These are phyloP conservation scores for Melieria picta DNA, from an alignment of 2,888 invertebrate genomes.

Conservation along the genomic window DNA sequence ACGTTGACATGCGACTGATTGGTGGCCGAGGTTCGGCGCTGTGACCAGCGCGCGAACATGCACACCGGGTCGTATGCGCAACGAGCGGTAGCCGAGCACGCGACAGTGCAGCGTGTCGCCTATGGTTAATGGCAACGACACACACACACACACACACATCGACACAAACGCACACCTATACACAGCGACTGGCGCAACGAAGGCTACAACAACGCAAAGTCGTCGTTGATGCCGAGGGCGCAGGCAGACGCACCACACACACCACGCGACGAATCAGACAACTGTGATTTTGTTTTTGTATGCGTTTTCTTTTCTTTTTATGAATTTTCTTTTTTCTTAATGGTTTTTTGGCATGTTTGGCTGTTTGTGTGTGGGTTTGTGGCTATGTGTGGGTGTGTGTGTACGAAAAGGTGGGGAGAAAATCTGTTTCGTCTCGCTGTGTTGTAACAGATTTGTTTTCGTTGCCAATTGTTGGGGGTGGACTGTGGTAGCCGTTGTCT, in stretches of 20 bases:
- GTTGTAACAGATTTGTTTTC: conserved; percentile 41
- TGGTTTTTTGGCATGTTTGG: conserved; percentile 34
- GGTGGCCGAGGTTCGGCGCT: too few relatives aligned
- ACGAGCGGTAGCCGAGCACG: conserved; percentile 15
- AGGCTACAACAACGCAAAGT: conserved; percentile 9
- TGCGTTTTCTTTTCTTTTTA: conserved; percentile 48
- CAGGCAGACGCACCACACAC: conserved; percentile 45
- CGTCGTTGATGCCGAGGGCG: conserved; percentile 20
- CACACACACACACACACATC: not conserved
- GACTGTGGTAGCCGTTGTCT: too few relatives aligned
- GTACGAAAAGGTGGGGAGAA: conserved; percentile 8
- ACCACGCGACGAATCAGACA: conserved; percentile 62
- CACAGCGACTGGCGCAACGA: conserved; percentile 13
- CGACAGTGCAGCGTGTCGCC: not conserved
- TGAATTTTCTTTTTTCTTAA: conserved; percentile 46
- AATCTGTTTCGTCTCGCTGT: conserved; percentile 26
- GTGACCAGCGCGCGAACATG: too few relatives aligned
- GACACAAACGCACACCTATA: not conserved
- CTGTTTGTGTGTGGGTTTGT: not conserved
- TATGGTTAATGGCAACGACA: conserved; percentile 3
- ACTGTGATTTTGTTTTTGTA: conserved; percentile 60
- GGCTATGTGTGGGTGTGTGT: not conserved
- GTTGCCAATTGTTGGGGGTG: not conserved
- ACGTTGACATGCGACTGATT: too few relatives aligned
- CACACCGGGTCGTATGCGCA: conserved; percentile 17